These are phyloP conservation scores for Agrochola lota DNA, from an alignment of 2,888 invertebrate genomes.

Conservation along the genomic window DNA sequence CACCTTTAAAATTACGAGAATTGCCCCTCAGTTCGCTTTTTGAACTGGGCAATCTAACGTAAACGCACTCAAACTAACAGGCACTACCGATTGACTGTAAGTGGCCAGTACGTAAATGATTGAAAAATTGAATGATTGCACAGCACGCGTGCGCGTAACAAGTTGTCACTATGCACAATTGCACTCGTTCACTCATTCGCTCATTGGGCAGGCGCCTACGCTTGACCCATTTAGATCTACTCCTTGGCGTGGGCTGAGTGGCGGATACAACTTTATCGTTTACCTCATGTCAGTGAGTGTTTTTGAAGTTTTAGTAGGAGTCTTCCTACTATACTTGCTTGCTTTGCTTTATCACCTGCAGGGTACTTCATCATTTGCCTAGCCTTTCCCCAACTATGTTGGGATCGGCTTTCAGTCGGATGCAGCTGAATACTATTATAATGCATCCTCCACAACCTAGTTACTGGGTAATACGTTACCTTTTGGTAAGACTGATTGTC, in stretches of 20 bases:
- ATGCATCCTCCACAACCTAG: no score
- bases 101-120: slow-evolving; percentile 34
- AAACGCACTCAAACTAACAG: background rate
- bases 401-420: no score
- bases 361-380: no score
- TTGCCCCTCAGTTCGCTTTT: background rate
- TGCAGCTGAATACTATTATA: no score
- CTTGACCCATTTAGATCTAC: slow-evolving; percentile 45
- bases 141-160: slow-evolving; percentile 32
- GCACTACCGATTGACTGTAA: slow-evolving; percentile 18
- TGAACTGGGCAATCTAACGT: background rate
- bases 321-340: background rate
- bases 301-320: background rate
- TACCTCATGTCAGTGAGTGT: background rate
- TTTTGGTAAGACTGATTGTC: no score
- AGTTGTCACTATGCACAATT: slow-evolving; percentile 57
- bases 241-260: slow-evolving; percentile 39
- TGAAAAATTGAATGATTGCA: slow-evolving; percentile 56
- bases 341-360: background rate
- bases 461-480: no score
- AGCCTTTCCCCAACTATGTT: no score
- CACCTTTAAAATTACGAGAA: no score
- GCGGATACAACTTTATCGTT: slow-evolving; percentile 24
- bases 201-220: slow-evolving; percentile 49
- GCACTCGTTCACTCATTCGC: slow-evolving; percentile 34